Evolutionary conservation across 2,888 invertebrate species (phyloP).

Genomic region (Dendrolimus houi): DNA sequence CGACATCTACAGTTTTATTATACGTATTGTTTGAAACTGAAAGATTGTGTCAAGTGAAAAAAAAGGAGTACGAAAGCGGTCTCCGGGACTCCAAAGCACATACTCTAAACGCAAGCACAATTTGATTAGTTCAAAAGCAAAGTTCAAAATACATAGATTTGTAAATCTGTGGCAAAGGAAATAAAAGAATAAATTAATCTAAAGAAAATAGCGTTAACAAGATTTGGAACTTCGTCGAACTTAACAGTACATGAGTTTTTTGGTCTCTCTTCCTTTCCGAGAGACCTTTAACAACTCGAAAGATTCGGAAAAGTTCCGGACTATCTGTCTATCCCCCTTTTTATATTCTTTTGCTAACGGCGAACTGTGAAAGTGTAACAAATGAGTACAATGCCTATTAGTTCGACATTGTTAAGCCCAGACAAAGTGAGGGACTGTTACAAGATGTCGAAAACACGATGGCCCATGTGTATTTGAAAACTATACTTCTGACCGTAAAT

Average conservation of each 20-base stretch:
- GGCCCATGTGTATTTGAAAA: too few species aligned
- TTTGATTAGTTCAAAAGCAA: too few species aligned
- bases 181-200: not conserved
- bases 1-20: too few species aligned
- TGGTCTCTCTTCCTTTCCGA: conserved; percentile 12
- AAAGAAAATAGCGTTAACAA: not conserved
- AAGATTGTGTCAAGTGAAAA: too few species aligned
- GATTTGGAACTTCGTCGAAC: not conserved
- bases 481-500: too few species aligned
- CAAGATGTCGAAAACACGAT: conserved; percentile 35
- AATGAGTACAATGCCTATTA: conserved; percentile 66
- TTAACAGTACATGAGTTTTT: not conserved
- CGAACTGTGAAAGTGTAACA: conserved; percentile 62
- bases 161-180: not conserved
- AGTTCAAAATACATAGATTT: not conserved
- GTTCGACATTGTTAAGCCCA: conserved; percentile 66
- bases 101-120: too few species aligned
- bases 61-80: too few species aligned
- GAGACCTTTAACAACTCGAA: conserved; percentile 22
- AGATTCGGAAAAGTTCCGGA: conserved; percentile 38
- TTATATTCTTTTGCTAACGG: conserved; percentile 54
- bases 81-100: too few species aligned
- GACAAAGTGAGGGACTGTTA: conserved; percentile 53
- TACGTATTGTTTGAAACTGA: too few species aligned
- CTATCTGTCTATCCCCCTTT: conserved; percentile 44